A percentile compares a stretch with the other conserved stretches of the same genome.
These are phyloP conservation scores for Motacilla alba DNA, from an alignment of 2,113 vertebrate genomes.

Conservation along the genomic window DNA sequence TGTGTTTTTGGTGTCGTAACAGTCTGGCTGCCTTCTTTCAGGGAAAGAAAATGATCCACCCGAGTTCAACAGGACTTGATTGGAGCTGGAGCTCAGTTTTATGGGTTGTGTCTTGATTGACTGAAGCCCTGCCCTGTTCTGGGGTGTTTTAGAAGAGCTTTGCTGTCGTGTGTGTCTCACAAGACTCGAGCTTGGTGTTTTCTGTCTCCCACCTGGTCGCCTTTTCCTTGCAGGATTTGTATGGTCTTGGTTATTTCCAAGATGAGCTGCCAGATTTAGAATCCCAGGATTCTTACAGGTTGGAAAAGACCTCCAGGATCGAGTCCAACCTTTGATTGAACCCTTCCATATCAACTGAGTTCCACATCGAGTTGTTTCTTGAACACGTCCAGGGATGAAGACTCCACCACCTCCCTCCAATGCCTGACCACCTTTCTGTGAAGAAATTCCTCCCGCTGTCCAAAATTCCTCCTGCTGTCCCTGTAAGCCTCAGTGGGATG, in stretches of 20 bases:
- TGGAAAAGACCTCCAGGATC: background rate
- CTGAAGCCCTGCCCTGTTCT: background rate
- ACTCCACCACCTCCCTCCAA: background rate
- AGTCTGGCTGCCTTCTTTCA: background rate
- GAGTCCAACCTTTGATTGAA: background rate
- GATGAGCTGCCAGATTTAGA: background rate
- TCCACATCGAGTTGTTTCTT: background rate
- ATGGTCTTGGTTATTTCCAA: background rate
- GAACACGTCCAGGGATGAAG: background rate
- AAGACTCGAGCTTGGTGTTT: background rate
- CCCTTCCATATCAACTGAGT: background rate
- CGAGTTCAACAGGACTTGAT: background rate
- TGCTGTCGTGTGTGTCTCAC: accelerated
- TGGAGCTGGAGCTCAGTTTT: background rate
- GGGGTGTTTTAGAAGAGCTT: background rate
- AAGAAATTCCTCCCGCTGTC: background rate
- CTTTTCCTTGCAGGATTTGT: background rate
- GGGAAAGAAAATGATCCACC: background rate
- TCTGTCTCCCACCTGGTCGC: background rate
- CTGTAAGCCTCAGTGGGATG: background rate
- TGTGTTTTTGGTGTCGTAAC: background rate
- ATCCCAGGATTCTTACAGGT: background rate
- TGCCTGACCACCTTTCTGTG: background rate
- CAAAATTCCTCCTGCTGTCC: background rate
- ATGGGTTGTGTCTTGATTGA: background rate